Base-by-base conservation (phyloP, 1,140 invertebrate genomes). In the Trichonephila inaurata region DNA sequence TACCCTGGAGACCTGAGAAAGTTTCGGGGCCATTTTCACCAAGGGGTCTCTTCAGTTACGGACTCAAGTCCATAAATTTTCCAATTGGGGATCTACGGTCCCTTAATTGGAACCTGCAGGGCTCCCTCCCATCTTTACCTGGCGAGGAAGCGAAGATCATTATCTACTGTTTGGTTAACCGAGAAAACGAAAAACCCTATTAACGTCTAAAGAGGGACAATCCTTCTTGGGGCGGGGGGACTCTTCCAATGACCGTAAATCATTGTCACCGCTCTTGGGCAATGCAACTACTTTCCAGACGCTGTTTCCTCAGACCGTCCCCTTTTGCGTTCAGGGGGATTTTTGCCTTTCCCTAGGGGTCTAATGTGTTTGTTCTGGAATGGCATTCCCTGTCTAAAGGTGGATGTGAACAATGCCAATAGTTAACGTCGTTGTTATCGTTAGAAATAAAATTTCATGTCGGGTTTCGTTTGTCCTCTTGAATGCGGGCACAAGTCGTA, bases 161-260 rank as follows among this genome's bases (percentile, higher is more conserved):
- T 87, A 87, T 87, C 85, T 87, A 87, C 21, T 87, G 85, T 87
- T 87, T 87, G 85, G 61, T 87, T 87, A 87, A 60, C 85, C 85
- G 16, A 28, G 85, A 24, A 64, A 87, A 87, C n/a, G 60, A 64
- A 87, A 64, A 87, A 58, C 28, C 58, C 85, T 58, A 87, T 87
- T 87, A 87, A 61, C 85, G 85, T 62, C 85, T 60, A 7, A 62
- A 77, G 72, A 44, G 33, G 85, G 85, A 87, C 85, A 87, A 44
- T 64, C 85, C 85, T 87, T 40, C 72, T 77, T 77, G 12, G 51
- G 51, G 72, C 6, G 69, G 72, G 28, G 28, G 18, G 33, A 77
- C 33, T 19, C 18, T 24, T 61, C 58, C 85, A 64, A 87, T 87
- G 85, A 87, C 85, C 60, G 85, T 87, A 87, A 87, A 87, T 87